Evolutionary conservation across 2,113 vertebrate species (phyloP), one percentile per base, ranked within the genome.

Genomic region (Laticauda laticaudata): DNA sequence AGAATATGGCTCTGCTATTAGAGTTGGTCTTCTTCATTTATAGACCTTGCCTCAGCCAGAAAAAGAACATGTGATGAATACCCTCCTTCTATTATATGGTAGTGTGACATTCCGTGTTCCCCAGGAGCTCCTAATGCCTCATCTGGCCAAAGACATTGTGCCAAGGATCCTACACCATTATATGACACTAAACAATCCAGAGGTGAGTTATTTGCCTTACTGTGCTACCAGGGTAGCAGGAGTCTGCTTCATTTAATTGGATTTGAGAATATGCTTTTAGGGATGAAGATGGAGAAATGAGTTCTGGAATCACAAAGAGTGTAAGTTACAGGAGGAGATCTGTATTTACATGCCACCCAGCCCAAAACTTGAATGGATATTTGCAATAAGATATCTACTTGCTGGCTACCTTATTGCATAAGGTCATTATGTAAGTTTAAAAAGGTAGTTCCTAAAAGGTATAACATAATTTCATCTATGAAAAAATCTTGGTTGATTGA

Each of bases 131-230:
- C 53, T 89, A 34, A 10, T 53, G 45, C 55, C 55, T 9, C 55
- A 15, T 3, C 43, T 93, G 69, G 4, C 3, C 1, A 4, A 8
- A 3, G 43, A 57, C 9, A 53, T 93, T 7, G n/a, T 89, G 6
- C 90, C 87, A 1, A 8, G n/a, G 69, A 64, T 93, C 69, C 93
- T 91, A 55, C 64, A 53, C 64, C 90, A 93, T n/a, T 93, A 51
- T 34, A 18, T 18, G 15, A 51, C 86, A 1, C 6, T 34, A 4
- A 6, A 24, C 48, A 56, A 85, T 15, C 24, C 45, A 9, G 56
- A 93, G 88, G 88, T 93, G 75, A 53, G 88, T 24, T 55, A n/a
- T 69, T 69, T n/a, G 64, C 64, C 64, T 34, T 75, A n/a, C 15
- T 34, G 29, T 75, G 64, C 12, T 75, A 81, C 34, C 18, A 10